Conservation (phyloP, 1,140 invertebrate species). For the Calliopsis andreniformis region DNA sequence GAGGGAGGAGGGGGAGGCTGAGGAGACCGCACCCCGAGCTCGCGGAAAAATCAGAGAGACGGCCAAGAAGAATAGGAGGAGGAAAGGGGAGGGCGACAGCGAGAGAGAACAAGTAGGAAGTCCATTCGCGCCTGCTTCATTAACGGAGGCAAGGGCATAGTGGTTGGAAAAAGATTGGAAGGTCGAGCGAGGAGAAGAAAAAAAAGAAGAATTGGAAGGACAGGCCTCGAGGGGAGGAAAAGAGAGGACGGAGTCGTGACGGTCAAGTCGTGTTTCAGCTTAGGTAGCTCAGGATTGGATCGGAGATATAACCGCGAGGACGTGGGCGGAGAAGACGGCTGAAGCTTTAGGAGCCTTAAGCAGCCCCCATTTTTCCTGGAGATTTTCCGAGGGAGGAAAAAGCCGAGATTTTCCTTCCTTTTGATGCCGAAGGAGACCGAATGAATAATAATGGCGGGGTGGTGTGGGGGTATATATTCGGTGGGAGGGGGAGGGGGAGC, state of each 20-base stretch:
- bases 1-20: background rate
- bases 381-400: background rate
- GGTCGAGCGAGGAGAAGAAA: slow-evolving; percentile 49
- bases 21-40: slow-evolving; percentile 6
- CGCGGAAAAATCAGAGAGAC: background rate
- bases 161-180: slow-evolving; percentile 43
- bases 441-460: slow-evolving; percentile 14
- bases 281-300: slow-evolving; percentile 29
- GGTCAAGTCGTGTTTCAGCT: slow-evolving; percentile 25
- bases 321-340: slow-evolving; percentile 6
- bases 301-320: slow-evolving; percentile 41
- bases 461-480: background rate
- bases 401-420: background rate
- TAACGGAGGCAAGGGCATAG: slow-evolving; percentile 53
- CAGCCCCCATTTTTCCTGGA: background rate
- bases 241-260: slow-evolving; percentile 17
- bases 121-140: slow-evolving; percentile 52
- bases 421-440: background rate
- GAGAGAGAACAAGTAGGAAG: slow-evolving; percentile 23
- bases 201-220: slow-evolving; percentile 48
- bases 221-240: slow-evolving; percentile 40
- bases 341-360: slow-evolving; percentile 22
- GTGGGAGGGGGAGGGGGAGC: too few relatives aligned
- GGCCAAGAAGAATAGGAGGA: slow-evolving; percentile 1
- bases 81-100: background rate